These are phyloP conservation scores for Conomelus anceps DNA, from an alignment of 2,888 invertebrate genomes.

Conservation along the genomic window DNA sequence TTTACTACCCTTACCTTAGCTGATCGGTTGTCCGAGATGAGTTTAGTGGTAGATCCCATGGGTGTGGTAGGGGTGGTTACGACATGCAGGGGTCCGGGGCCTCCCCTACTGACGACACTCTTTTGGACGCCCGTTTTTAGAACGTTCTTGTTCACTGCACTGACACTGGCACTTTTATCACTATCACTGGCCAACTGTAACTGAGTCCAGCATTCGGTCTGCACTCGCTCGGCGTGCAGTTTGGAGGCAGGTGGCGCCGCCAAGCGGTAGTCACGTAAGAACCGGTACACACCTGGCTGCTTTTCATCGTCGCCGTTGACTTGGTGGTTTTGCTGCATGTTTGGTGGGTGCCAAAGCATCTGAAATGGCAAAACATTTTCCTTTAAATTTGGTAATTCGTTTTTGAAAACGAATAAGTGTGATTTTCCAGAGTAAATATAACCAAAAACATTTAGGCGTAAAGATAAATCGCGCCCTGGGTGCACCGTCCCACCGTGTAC, in stretches of 20 bases:
- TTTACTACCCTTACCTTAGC: not conserved
- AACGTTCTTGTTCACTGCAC: not conserved
- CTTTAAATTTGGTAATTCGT: too few species aligned
- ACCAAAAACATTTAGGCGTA: too few species aligned
- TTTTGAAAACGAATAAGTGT: too few species aligned
- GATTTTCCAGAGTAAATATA: too few species aligned
- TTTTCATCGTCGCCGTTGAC: not conserved
- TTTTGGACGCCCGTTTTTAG: not conserved
- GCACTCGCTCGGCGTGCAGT: not conserved
- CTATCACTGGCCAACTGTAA: not conserved
- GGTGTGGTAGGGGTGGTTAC: conserved; percentile 32
- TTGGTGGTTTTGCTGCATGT: not conserved
- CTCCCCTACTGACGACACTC: conserved; percentile 18
- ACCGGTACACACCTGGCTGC: not conserved
- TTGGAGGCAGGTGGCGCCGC: not conserved
- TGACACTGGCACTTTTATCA: not conserved
- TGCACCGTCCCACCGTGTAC: too few species aligned
- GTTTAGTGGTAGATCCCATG: conserved; percentile 37
- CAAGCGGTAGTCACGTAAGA: not conserved
- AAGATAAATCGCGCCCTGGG: too few species aligned
- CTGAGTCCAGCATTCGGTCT: not conserved
- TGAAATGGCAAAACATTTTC: not conserved
- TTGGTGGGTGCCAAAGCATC: not conserved
- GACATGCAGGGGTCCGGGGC: conserved; percentile 19
- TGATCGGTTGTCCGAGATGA: conserved; percentile 31